Conservation (phyloP, 1,140 invertebrate genomes). For the Reticulitermes speratus region DNA sequence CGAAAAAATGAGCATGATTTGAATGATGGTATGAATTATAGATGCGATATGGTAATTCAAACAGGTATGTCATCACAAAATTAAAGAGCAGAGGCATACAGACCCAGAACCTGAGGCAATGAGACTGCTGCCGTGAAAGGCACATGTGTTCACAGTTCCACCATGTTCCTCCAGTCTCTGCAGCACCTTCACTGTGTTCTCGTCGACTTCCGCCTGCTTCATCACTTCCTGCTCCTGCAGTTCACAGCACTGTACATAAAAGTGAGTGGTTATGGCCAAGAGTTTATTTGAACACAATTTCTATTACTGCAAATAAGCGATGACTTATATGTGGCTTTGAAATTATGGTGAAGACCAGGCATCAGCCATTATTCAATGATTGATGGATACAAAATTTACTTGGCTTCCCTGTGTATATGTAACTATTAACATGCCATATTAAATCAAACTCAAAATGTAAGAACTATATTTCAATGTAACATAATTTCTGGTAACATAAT, state of each 20-base stretch:
- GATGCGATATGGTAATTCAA: too few relatives aligned
- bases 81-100: neutral
- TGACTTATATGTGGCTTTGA: neutral
- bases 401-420: too few relatives aligned
- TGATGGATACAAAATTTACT: too few relatives aligned
- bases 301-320: neutral
- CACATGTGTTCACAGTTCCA: conserved; percentile 58
- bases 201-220: conserved; percentile 47
- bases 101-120: conserved; percentile 60
- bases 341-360: neutral
- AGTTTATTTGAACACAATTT: neutral
- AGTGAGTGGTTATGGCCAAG: conserved; percentile 4
- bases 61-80: too few relatives aligned
- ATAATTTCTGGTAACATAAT: too few relatives aligned
- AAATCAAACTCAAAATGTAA: too few relatives aligned
- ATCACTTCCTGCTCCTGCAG: conserved; percentile 49
- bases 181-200: conserved; percentile 49
- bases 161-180: conserved; percentile 54
- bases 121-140: conserved; percentile 51
- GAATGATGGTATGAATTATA: too few relatives aligned
- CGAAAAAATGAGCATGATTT: too few relatives aligned
- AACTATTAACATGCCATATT: too few relatives aligned
- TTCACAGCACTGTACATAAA: conserved; percentile 35
- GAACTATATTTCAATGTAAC: too few relatives aligned
- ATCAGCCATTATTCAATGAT: neutral